Base-by-base conservation (phyloP, 2,797 vertebrate genomes). In the Brachymystax lenok region DNA sequence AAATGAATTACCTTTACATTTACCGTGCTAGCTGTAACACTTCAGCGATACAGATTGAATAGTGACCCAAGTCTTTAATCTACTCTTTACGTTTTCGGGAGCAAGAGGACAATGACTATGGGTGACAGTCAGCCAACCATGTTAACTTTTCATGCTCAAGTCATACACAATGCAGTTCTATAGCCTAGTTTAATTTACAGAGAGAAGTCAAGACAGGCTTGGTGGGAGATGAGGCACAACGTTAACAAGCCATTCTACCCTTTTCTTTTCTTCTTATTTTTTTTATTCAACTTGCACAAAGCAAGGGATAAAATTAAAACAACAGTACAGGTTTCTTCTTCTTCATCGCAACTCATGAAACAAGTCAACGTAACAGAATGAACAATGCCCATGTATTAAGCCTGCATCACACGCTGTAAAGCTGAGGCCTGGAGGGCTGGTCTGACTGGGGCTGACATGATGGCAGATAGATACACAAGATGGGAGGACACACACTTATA, bases 81-180 rank as follows among this genome's bases (percentile, higher is more conserved):
- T 24, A 19, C 56, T 59, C 56, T n/a, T 59, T 56, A 56, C 5
- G 61, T 69, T 61, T 73, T 78, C 30, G 59, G 71, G 21, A 77
- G 80, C 75, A 71, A 79, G 69, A 63, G 17, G 40, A 73, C 75
- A 71, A 63, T 28, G 21, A 63, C 59, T 63, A 63, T 63, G 21
- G 24, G 24, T 63, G 17, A 63, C 59, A 63, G 24, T 21, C n/a
- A 63, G 21, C 24, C 7, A 12, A 63, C 5, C 59, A 63, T 63
- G 59, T 63, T 63, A 63, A 24, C 59, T 63, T 24, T 63, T 63
- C 59, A 63, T 63, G 59, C 59, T 63, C 70, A 70, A 70, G 63
- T 74, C 74, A 78, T 75, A 80, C 72, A 78, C 78, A 75, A 85
- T 76, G 82, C 81, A 83, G 73, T 80, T 85, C 64, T 84, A 82